Evolutionary conservation across 1,140 invertebrate genomes (phyloP).

Genomic region (Drosophila subpulchrella): DNA sequence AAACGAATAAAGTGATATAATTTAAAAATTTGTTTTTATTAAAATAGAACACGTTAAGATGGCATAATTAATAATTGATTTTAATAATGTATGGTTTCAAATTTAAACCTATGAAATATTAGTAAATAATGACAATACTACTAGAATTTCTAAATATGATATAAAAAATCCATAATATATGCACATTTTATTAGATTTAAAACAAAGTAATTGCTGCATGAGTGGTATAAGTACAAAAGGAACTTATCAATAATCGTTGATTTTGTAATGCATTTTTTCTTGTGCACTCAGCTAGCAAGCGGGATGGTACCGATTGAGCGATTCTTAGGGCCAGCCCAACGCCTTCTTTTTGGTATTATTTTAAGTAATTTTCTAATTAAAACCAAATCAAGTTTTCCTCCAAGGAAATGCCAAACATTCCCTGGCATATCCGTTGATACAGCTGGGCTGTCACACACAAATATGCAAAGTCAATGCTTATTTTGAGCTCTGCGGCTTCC

Average conservation of each 20-base stretch:
- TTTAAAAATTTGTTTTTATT: no score
- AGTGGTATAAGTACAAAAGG: not conserved
- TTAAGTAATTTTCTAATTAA: conserved; percentile 80
- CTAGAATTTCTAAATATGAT: no score
- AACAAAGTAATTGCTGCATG: no score
- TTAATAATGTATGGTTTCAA: no score
- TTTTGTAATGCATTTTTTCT: conserved; percentile 9
- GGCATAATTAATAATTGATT: no score
- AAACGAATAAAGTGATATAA: no score
- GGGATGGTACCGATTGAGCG: conserved; percentile 65
- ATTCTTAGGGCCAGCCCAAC: conserved; percentile 70
- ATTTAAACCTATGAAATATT: no score
- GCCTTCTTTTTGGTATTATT: conserved; percentile 77
- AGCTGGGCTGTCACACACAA: conserved; percentile 41
- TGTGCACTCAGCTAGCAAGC: conserved; percentile 9
- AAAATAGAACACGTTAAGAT: no score
- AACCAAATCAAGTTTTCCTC: conserved; percentile 43
- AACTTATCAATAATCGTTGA: not conserved
- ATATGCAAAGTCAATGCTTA: conserved; percentile 59
- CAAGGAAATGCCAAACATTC: conserved; percentile 49
- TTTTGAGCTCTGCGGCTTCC: conserved; percentile 62
- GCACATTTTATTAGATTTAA: no score
- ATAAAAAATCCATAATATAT: no score
- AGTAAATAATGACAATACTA: no score
- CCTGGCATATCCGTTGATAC: conserved; percentile 27